Evolutionary conservation across 2,113 vertebrate species (phyloP).

Genomic region (Colistium nudipinnis): DNA sequence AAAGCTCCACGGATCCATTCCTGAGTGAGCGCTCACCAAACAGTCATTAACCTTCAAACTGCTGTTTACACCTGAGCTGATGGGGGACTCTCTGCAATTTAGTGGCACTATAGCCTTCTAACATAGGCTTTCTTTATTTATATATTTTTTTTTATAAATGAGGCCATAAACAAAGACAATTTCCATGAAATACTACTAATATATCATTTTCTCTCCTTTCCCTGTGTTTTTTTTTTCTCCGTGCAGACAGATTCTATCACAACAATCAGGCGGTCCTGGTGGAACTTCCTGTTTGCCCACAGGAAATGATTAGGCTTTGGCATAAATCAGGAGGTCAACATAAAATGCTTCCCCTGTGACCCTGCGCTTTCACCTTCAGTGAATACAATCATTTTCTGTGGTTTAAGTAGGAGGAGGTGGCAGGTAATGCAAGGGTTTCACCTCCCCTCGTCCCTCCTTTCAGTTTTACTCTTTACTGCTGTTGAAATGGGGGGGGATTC

Average conservation of each 20-base stretch:
- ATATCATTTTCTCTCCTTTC: background rate
- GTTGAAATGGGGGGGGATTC: constrained; percentile 55
- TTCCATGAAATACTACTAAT: constrained; percentile 10
- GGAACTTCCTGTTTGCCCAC: constrained; percentile 56
- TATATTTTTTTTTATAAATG: constrained; percentile 5
- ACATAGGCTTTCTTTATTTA: too few species aligned
- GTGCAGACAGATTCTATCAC: constrained; percentile 37
- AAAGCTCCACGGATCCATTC: constrained; percentile 24
- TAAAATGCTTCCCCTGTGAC: too few species aligned
- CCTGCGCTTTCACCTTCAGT: background rate
- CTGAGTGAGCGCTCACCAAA: constrained; percentile 49
- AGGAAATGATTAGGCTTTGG: background rate
- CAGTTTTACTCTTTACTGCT: constrained; percentile 71
- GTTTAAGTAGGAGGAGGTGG: constrained; percentile 20
- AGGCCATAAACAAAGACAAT: constrained; percentile 14
- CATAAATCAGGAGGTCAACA: background rate
- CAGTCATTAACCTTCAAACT: constrained; percentile 62
- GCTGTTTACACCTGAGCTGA: constrained; percentile 48
- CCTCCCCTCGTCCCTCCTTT: constrained; percentile 54
- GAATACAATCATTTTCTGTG: background rate
- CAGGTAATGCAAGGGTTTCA: constrained; percentile 65
- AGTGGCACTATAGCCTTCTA: too few species aligned
- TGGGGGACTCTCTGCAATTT: constrained; percentile 14
- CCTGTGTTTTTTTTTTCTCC: constrained; percentile 9
- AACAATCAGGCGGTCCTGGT: constrained; percentile 11